These are phyloP conservation scores for Chaetorhynchus papuensis DNA, from an alignment of 2,113 vertebrate species.

Conservation along the genomic window DNA sequence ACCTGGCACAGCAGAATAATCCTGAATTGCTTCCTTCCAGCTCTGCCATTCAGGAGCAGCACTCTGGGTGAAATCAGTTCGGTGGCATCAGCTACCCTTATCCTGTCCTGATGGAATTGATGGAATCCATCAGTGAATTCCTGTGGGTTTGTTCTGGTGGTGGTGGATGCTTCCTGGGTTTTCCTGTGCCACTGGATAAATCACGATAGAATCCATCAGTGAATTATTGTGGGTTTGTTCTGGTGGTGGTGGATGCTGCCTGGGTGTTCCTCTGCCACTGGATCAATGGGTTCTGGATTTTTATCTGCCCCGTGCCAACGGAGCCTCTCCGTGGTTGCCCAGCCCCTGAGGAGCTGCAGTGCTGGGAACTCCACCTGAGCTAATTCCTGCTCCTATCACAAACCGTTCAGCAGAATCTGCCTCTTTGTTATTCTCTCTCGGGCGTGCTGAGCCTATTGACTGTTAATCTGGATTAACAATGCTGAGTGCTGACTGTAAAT, in stretches of 20 bases:
- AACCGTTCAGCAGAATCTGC: neutral
- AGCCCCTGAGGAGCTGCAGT: neutral
- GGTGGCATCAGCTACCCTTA: neutral
- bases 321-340: neutral
- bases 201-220: neutral
- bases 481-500: neutral
- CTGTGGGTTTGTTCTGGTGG: neutral
- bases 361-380: neutral
- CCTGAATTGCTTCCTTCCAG: neutral
- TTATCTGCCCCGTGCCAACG: neutral
- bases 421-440: neutral
- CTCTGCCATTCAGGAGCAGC: neutral
- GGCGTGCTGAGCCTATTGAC: neutral
- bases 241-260: neutral
- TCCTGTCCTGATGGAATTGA: too few relatives aligned
- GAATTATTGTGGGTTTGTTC: neutral
- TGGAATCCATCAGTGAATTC: neutral
- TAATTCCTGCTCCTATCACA: neutral
- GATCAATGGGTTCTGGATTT: neutral
- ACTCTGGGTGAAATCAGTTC: neutral
- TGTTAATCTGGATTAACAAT: conserved; percentile 8
- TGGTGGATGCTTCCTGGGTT: neutral
- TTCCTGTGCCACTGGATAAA: neutral
- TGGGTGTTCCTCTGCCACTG: neutral
- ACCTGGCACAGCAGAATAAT: neutral